These are phyloP conservation scores for Chaetoderma sp. DNA, from an alignment of 2,888 invertebrate species.

Conservation along the genomic window DNA sequence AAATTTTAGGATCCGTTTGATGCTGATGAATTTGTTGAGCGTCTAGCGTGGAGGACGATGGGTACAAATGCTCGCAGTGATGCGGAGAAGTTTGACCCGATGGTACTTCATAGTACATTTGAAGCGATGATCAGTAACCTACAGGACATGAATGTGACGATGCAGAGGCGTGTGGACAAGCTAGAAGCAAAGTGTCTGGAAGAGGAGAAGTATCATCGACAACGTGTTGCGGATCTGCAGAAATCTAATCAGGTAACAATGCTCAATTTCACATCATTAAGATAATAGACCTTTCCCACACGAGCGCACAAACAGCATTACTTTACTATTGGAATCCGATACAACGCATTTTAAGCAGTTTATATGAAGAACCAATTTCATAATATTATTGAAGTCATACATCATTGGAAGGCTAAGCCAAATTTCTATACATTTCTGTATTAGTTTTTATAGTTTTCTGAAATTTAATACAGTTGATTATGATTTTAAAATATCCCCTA, in stretches of 20 bases:
- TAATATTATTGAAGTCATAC: no score
- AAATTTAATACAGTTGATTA: no score
- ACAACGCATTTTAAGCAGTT: no score
- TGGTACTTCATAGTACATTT: conserved; percentile 89
- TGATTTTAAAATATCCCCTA: no score
- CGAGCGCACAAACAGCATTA: background rate
- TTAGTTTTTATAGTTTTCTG: no score
- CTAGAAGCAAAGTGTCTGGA: conserved; percentile 85
- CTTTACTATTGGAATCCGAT: no score
- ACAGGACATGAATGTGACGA: conserved; percentile 59
- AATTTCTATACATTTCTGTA: no score
- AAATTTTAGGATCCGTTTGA: conserved; percentile 92
- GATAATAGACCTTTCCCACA: background rate
- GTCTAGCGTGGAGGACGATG: conserved; percentile 93
- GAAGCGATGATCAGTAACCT: conserved; percentile 82
- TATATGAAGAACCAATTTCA: no score
- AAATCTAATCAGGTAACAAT: conserved; percentile 76
- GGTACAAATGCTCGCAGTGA: conserved; percentile 76
- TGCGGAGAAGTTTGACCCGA: conserved; percentile 86
- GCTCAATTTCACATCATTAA: background rate
- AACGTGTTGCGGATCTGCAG: conserved; percentile 84
- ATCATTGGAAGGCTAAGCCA: no score
- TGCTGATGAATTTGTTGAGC: conserved; percentile 96
- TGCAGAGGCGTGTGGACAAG: conserved; percentile 59
- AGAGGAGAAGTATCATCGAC: conserved; percentile 86